These are phyloP conservation scores for Chaetops frenatus DNA, from an alignment of 2,113 vertebrate species.

Conservation along the genomic window DNA sequence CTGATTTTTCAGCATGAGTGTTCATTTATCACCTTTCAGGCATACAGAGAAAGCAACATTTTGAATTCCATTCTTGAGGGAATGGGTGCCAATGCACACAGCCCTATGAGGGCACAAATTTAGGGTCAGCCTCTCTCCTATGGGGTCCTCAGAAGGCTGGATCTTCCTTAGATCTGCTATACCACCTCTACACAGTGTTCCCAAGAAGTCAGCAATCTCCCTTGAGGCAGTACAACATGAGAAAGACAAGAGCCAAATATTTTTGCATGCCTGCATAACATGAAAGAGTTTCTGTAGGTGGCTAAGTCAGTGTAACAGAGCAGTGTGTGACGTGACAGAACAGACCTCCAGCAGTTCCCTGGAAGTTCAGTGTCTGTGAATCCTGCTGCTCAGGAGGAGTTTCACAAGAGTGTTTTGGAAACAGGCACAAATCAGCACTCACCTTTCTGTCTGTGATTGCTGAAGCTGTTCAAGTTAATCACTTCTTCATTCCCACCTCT, in stretches of 20 bases:
- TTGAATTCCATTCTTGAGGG: not conserved
- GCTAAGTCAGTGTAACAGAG: not conserved
- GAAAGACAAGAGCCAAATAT: conserved; percentile 3
- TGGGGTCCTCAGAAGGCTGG: not conserved
- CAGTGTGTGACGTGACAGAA: not conserved
- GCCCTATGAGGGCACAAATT: rapidly evolving
- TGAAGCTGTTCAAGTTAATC: conserved; percentile 85
- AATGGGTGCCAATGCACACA: rapidly evolving
- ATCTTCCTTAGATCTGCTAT: not conserved
- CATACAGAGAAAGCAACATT: not conserved
- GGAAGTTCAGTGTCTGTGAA: not conserved
- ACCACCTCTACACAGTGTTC: not conserved
- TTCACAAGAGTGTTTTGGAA: not conserved
- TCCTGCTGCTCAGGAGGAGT: not conserved
- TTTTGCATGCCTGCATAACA: not conserved
- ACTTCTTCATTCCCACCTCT: conserved; percentile 82
- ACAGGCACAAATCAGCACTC: not conserved
- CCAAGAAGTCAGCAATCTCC: not conserved
- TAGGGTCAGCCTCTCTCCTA: not conserved
- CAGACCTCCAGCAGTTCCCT: not conserved
- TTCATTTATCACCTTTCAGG: not conserved
- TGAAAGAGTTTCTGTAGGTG: not conserved
- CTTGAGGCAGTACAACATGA: not conserved
- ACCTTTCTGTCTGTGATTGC: conserved; percentile 83
- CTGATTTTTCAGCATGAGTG: not conserved